phyloP scores from a whole-genome alignment of 2,888 invertebrate species.

The Eupithecia vulgata region DNA sequence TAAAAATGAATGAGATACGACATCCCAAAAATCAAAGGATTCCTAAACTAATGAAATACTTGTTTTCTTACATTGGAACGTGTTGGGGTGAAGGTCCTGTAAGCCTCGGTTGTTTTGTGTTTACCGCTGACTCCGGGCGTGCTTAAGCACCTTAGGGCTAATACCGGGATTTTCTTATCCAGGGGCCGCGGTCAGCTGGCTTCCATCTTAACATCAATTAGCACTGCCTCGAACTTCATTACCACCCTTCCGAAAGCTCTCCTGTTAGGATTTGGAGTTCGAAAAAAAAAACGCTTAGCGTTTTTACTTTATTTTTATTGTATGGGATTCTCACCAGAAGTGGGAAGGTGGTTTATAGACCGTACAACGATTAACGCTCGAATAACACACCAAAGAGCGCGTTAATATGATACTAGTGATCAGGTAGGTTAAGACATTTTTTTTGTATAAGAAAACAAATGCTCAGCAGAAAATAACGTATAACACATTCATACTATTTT shows the following conservation, averaged over 20 bases:
- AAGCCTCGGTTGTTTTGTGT: constrained; percentile 58
- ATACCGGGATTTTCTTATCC: constrained; percentile 72
- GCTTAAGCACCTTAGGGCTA: constrained; percentile 66
- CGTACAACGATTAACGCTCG: neutral
- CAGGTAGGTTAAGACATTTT: neutral
- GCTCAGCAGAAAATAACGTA: neutral
- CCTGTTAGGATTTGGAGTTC: constrained; percentile 20
- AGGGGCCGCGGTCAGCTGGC: constrained; percentile 61
- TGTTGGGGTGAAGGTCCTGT: constrained; percentile 46
- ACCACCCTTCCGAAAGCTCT: constrained; percentile 20
- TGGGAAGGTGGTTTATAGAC: neutral
- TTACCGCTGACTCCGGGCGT: constrained; percentile 56
- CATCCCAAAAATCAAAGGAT: neutral
- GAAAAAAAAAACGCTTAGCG: constrained; percentile 13
- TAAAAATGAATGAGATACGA: constrained; percentile 19
- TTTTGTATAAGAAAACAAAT: neutral
- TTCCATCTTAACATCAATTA: constrained; percentile 69
- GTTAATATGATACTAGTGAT: neutral
- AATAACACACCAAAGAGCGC: neutral
- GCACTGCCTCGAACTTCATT: constrained; percentile 54
- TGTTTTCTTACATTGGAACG: constrained; percentile 43
- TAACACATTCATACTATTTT: constrained; percentile 5
- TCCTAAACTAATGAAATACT: constrained; percentile 43
- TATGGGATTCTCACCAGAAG: constrained; percentile 7
- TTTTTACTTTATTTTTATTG: constrained; percentile 4